A percentile compares a stretch with the other conserved stretches of the same genome.
phyloP scores from a whole-genome alignment of 1,140 invertebrate species.

The Ceratoteleas bidentatus region DNA sequence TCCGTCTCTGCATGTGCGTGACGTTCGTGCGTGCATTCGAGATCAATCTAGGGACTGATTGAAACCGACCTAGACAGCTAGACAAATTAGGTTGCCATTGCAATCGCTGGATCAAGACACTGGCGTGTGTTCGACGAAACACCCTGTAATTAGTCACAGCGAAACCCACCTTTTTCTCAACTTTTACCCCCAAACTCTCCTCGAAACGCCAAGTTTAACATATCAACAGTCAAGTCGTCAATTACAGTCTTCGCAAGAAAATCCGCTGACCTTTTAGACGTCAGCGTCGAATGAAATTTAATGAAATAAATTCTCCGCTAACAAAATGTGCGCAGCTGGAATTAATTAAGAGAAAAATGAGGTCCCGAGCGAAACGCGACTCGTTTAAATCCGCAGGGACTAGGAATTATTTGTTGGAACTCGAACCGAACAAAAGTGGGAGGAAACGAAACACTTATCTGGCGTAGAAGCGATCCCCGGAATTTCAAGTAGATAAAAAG shows the following conservation, averaged over 20 bases:
- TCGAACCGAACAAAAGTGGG: constrained; percentile 45
- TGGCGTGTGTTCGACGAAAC: constrained; percentile 60
- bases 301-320: constrained; percentile 37
- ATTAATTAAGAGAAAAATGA: constrained; percentile 45
- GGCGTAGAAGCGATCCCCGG: constrained; percentile 35
- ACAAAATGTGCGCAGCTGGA: constrained; percentile 48
- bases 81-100: constrained; percentile 64
- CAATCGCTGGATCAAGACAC: constrained; percentile 58
- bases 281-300: constrained; percentile 17
- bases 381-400: constrained; percentile 46
- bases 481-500: constrained; percentile 61
- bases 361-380: neutral
- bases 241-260: too few relatives aligned
- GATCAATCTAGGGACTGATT: constrained; percentile 65
- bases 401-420: constrained; percentile 59
- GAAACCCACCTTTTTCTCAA: neutral
- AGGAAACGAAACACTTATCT: constrained; percentile 57
- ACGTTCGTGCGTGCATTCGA: constrained; percentile 62
- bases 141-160: constrained; percentile 21
- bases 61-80: constrained; percentile 59
- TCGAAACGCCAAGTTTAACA: too few relatives aligned
- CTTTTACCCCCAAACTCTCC: too few relatives aligned
- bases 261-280: too few relatives aligned
- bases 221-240: too few relatives aligned
- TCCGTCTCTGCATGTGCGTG: constrained; percentile 59